Evolutionary conservation across 2,797 vertebrate genomes (phyloP).

Genomic region (Molossus molossus): DNA sequence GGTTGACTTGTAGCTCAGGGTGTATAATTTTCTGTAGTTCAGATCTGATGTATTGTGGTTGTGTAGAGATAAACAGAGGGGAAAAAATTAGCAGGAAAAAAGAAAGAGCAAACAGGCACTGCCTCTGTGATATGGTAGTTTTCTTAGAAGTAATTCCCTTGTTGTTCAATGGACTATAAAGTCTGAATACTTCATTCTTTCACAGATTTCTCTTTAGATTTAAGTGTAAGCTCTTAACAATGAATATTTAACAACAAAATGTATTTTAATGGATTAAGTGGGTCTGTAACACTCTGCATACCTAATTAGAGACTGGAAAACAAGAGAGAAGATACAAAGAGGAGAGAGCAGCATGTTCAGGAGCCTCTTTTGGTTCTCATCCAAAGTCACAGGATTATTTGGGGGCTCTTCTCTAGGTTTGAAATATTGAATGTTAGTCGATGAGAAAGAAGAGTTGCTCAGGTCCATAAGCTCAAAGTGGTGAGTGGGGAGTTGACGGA

Average conservation of each 20-base stretch:
- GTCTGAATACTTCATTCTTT: constrained; percentile 80
- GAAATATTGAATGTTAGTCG: background rate
- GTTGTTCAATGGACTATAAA: constrained; percentile 85
- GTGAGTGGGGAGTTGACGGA: background rate
- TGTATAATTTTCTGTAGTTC: constrained; percentile 44
- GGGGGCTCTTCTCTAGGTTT: background rate
- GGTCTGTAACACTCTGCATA: constrained; percentile 72
- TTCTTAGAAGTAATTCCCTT: constrained; percentile 79
- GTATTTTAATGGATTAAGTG: constrained; percentile 83
- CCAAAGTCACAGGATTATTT: background rate
- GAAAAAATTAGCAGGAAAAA: constrained; percentile 49
- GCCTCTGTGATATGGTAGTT: constrained; percentile 67
- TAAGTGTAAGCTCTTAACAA: constrained; percentile 80
- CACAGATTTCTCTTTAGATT: constrained; percentile 83
- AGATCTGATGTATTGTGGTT: background rate
- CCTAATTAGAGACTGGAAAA: constrained; percentile 68
- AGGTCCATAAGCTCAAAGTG: background rate
- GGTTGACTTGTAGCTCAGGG: background rate
- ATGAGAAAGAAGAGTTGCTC: background rate
- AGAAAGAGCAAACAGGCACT: constrained; percentile 52
- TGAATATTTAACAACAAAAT: constrained; percentile 88
- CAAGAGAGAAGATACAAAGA: background rate
- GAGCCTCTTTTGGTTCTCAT: background rate
- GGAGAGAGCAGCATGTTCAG: background rate
- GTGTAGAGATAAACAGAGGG: background rate